Base-by-base conservation (phyloP, 1,140 invertebrate genomes). In the Drosophila prosaltans region DNA sequence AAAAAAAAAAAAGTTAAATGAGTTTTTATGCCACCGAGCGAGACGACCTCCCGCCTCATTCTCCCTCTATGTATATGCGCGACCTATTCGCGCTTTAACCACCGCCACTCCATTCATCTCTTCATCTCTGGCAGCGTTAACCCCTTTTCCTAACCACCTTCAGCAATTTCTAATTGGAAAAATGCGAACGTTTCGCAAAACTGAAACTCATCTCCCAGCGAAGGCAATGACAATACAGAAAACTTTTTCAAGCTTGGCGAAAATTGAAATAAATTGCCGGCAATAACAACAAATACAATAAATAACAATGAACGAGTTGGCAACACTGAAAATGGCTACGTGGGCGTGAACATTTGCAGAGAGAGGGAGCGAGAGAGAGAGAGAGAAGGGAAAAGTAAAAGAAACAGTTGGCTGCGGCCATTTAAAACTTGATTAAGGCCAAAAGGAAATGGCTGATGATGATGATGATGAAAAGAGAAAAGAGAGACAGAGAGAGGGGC, bases 201-300 rank as follows among this genome's bases (percentile, higher is more conserved):
- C 57, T 51, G 45, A 51, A 59, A 59, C 68, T 67, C 78, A 64
- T 66, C 63, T 67, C 59, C 16, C 39, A 61, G 58, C 41, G 24
- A 63, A 76, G 76, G 51, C 84, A 88, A 89, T 89, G 84, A 88
- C 84, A 88, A 88, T 89, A 89, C 84, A 89, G 84, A 88, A 89
- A 59, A 59, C 57, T 71, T 88, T 88, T 84, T 63, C 77, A 74
- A 36, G 81, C 78, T 80, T 61, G 65, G 30, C 68, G 71, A 90
- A 77, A 91, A 91, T 91, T 91, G 89, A 91, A 91, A 91, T 91
- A 91, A 91, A 91, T 91, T 91, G 89, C 74, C 75, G 65, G 74
- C 81, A 81, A 89, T 78, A 88, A 81, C 80, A 88, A 91, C 80
- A 90, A 83, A 84, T 71, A 77, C 72, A 84, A 91, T 90, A 90